These are phyloP conservation scores for Lerema accius DNA, from an alignment of 1,140 invertebrate species.

Conservation along the genomic window DNA sequence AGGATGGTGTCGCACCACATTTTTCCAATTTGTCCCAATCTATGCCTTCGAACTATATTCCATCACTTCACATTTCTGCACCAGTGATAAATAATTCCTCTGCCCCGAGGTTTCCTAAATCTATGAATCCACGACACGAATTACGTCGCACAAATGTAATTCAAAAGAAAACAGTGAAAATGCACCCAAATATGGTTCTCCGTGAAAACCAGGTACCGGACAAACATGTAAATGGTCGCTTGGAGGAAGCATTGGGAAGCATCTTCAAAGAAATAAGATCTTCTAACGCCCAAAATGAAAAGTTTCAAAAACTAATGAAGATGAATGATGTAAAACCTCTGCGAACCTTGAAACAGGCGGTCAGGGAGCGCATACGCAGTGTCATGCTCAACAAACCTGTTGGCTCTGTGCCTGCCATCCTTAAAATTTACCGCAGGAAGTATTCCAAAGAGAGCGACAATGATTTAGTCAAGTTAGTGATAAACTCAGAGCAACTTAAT, in stretches of 20 bases:
- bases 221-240: constrained; percentile 53
- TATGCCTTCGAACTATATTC: constrained; percentile 10
- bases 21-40: neutral
- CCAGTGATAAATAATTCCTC: neutral
- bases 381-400: constrained; percentile 59
- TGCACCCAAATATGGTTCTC: constrained; percentile 22
- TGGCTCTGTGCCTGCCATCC: constrained; percentile 39
- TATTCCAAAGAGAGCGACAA: constrained; percentile 54
- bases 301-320: neutral
- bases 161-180: neutral
- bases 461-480: constrained; percentile 49
- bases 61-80: neutral
- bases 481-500: constrained; percentile 16
- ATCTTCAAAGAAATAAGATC: constrained; percentile 56
- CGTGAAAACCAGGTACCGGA: constrained; percentile 37
- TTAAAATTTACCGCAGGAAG: constrained; percentile 50
- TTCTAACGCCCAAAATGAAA: neutral
- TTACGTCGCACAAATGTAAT: no score
- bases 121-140: no score
- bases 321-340: neutral
- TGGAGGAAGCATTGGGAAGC: constrained; percentile 61
- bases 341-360: constrained; percentile 50
- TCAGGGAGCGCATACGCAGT: constrained; percentile 55
- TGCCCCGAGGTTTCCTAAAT: neutral
- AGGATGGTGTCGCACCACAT: constrained; percentile 1